Conservation (phyloP, 2,888 invertebrate genomes). For the Punctoribates punctum region DNA sequence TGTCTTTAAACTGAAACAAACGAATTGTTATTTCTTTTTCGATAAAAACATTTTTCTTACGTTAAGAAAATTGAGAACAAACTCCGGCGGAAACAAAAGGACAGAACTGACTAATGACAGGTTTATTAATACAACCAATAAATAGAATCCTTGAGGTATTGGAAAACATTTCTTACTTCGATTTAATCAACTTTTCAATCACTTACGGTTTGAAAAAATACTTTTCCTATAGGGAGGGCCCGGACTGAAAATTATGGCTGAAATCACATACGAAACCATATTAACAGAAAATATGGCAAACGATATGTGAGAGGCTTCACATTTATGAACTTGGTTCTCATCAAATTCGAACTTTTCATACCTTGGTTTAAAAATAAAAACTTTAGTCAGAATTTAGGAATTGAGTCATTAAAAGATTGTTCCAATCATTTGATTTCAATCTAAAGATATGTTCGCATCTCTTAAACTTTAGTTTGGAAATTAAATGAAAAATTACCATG, state of each 20-base stretch:
- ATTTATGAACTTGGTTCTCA: slow-evolving; percentile 44
- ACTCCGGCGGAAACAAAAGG: slow-evolving; percentile 52
- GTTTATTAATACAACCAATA: slow-evolving; percentile 51
- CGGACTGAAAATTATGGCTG: slow-evolving; percentile 55
- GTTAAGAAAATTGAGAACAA: slow-evolving; percentile 52
- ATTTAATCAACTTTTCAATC: not conserved
- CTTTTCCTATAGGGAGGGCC: slow-evolving; percentile 54
- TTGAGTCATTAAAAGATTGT: no score
- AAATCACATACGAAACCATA: slow-evolving; percentile 53
- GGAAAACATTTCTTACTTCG: slow-evolving; percentile 30
- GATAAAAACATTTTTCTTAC: slow-evolving; percentile 48
- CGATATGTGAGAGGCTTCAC: slow-evolving; percentile 49
- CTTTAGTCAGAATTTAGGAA: slow-evolving; percentile 33
- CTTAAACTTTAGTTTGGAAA: no score
- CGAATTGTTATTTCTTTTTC: not conserved
- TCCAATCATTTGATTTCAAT: no score
- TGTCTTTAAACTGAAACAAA: slow-evolving; percentile 45
- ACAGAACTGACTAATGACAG: slow-evolving; percentile 51
- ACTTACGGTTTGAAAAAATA: slow-evolving; percentile 54
- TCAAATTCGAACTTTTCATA: slow-evolving; percentile 52
- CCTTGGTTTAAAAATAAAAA: slow-evolving; percentile 49
- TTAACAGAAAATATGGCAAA: slow-evolving; percentile 53
- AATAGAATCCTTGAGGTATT: slow-evolving; percentile 52
- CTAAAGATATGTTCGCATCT: no score
- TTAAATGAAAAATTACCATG: slow-evolving; percentile 53